Evolutionary conservation across 2,797 vertebrate species (phyloP).

Genomic region (Cyprinodon diabolis): DNA sequence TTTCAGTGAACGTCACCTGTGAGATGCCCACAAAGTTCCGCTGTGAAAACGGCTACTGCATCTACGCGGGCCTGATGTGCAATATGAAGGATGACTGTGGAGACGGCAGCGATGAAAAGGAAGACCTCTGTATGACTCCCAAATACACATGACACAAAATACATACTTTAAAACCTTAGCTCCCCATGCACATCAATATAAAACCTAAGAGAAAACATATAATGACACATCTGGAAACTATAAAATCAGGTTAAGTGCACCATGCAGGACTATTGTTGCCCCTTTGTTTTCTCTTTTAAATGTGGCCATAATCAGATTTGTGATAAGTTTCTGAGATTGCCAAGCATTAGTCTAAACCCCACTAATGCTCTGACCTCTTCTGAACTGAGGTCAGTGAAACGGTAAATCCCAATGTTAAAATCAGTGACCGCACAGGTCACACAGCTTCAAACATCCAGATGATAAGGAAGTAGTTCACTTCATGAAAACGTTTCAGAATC

Average conservation of each 20-base stretch:
- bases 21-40: slow-evolving; percentile 75
- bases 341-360: slow-evolving; percentile 43
- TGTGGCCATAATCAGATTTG: slow-evolving; percentile 19
- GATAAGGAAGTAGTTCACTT: slow-evolving; percentile 48
- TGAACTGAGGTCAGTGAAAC: slow-evolving; percentile 30
- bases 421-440: slow-evolving; percentile 22
- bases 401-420: slow-evolving; percentile 49
- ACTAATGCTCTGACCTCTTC: slow-evolving; percentile 43
- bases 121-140: slow-evolving; percentile 68
- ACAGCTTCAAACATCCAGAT: slow-evolving; percentile 36
- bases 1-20: slow-evolving; percentile 69
- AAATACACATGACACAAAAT: not conserved
- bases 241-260: slow-evolving; percentile 9
- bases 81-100: slow-evolving; percentile 77
- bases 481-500: slow-evolving; percentile 61
- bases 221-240: not conserved
- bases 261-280: not conserved
- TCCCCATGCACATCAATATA: not conserved
- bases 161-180: not conserved
- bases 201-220: not conserved
- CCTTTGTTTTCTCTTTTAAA: not conserved
- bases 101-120: slow-evolving; percentile 74
- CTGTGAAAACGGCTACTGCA: slow-evolving; percentile 75
- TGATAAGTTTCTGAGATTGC: slow-evolving; percentile 32
- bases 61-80: slow-evolving; percentile 70